A percentile compares a stretch with the other conserved stretches of the same genome.
phyloP scores from a whole-genome alignment of 2,888 invertebrate species.

The Ryuthela nishihirai region DNA sequence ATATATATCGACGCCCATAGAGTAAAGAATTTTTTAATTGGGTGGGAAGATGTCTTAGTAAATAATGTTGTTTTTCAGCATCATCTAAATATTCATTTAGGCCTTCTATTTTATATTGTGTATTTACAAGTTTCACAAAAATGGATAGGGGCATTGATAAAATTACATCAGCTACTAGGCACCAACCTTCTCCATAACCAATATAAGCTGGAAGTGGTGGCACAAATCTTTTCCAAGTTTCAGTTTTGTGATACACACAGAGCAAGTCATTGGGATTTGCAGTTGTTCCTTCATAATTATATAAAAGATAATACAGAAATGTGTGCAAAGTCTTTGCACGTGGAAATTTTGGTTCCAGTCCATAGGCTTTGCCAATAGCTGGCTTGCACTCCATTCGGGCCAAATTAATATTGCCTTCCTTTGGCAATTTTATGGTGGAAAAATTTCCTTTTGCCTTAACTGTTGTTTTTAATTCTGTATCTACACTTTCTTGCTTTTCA shows the following conservation, averaged over 20 bases:
- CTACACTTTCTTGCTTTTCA: background rate
- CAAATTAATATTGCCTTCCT: background rate
- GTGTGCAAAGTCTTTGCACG: slow-evolving; percentile 65
- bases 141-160: slow-evolving; percentile 66
- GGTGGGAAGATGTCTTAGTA: slow-evolving; percentile 60
- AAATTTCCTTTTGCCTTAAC: slow-evolving; percentile 2
- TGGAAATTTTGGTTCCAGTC: slow-evolving; percentile 62
- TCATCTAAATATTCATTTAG: slow-evolving; percentile 61
- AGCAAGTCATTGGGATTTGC: slow-evolving; percentile 33
- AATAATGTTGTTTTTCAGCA: slow-evolving; percentile 62
- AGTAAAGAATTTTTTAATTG: slow-evolving; percentile 56
- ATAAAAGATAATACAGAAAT: slow-evolving; percentile 65
- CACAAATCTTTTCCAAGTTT: slow-evolving; percentile 69
- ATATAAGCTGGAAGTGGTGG: slow-evolving; percentile 61
- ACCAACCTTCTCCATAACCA: slow-evolving; percentile 60
- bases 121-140: slow-evolving; percentile 64
- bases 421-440: background rate
- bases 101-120: slow-evolving; percentile 58
- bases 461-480: background rate
- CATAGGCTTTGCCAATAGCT: slow-evolving; percentile 44
- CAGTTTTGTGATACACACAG: slow-evolving; percentile 46
- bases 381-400: slow-evolving; percentile 6
- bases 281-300: slow-evolving; percentile 55
- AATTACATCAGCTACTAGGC: slow-evolving; percentile 64
- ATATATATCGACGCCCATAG: slow-evolving; percentile 60